Conservation (phyloP, 2,113 vertebrate species). For the Dipodomys stephensi region DNA sequence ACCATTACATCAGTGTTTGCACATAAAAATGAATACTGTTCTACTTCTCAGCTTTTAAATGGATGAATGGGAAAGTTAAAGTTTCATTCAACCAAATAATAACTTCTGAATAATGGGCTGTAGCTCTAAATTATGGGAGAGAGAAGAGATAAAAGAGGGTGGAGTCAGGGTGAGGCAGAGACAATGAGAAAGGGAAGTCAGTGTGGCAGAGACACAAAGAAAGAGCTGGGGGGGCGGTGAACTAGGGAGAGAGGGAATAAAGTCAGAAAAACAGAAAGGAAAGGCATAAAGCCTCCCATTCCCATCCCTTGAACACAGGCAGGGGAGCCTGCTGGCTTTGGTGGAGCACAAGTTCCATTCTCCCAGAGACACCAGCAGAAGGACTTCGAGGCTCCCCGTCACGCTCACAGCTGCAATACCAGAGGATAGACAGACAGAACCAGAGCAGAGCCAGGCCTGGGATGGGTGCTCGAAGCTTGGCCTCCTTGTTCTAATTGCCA, state of each 20-base stretch:
- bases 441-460: neutral
- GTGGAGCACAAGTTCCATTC: rapidly evolving
- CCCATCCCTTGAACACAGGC: rapidly evolving
- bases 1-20: neutral
- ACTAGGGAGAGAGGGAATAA: neutral
- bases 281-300: neutral
- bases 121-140: constrained; percentile 52
- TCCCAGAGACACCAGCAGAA: neutral
- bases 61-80: constrained; percentile 40
- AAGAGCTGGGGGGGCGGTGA: neutral
- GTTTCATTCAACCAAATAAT: constrained; percentile 37
- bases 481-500: neutral
- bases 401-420: neutral
- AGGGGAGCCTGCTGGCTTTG: neutral
- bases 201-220: neutral
- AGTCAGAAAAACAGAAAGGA: neutral
- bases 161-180: neutral
- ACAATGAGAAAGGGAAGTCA: constrained; percentile 36
- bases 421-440: neutral
- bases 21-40: neutral
- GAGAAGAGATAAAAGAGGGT: constrained; percentile 41
- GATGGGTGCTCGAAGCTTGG: neutral
- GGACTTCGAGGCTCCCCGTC: neutral
- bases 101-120: constrained; percentile 59
- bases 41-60: constrained; percentile 9